These are phyloP conservation scores for Diprion similis DNA, from an alignment of 1,140 invertebrate genomes.

Conservation along the genomic window DNA sequence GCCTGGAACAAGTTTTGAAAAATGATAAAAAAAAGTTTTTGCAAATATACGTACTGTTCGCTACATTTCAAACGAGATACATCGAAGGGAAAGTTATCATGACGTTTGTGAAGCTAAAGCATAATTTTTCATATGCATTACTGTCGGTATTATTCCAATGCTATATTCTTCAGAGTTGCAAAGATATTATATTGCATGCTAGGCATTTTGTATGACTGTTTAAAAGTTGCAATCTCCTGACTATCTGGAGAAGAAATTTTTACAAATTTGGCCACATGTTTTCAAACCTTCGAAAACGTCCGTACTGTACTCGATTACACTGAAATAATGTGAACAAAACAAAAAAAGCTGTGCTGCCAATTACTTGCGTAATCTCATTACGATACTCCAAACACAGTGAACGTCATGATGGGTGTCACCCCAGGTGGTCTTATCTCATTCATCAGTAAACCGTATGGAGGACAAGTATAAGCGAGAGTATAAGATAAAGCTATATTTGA, in stretches of 20 bases:
- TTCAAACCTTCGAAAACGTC: slow-evolving; percentile 27
- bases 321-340: slow-evolving; percentile 31
- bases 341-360: slow-evolving; percentile 30
- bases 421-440: slow-evolving; percentile 44
- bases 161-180: background rate
- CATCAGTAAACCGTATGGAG: slow-evolving; percentile 41
- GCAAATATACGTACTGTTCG: no score
- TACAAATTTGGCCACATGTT: slow-evolving; percentile 30
- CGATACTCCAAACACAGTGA: slow-evolving; percentile 42
- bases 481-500: slow-evolving; percentile 43
- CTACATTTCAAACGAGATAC: no score
- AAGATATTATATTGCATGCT: slow-evolving; percentile 9
- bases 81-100: slow-evolving; percentile 2
- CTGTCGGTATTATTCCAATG: slow-evolving; percentile 20
- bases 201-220: background rate
- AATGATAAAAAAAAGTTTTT: no score
- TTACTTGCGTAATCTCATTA: slow-evolving; percentile 36
- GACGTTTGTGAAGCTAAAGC: background rate
- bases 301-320: slow-evolving; percentile 37
- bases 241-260: slow-evolving; percentile 23
- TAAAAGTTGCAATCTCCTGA: slow-evolving; percentile 21
- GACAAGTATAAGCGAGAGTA: no score
- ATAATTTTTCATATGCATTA: slow-evolving; percentile 21
- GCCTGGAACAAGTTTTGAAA: no score
- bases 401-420: slow-evolving; percentile 44